These are phyloP conservation scores for Spinus olivaceus DNA, from an alignment of 2,797 vertebrate genomes.

Conservation along the genomic window DNA sequence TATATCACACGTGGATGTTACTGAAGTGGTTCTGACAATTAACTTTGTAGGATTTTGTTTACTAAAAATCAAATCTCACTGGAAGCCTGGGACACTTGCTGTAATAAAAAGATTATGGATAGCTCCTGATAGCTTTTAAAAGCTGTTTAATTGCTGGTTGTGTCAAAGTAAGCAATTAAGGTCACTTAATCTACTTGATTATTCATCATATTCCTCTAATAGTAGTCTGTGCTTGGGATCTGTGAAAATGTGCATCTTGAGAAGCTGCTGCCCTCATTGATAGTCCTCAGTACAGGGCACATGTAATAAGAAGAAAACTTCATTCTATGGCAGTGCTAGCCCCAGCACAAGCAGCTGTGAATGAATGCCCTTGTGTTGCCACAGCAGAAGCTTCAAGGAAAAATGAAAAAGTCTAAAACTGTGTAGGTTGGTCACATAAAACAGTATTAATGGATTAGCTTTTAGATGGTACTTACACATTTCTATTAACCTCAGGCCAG, in stretches of 20 bases:
- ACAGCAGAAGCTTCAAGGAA: not conserved
- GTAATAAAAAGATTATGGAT: conserved; percentile 28
- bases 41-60: not conserved
- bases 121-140: conserved; percentile 33
- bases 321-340: not conserved
- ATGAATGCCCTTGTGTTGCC: not conserved
- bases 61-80: not conserved
- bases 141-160: conserved; percentile 20
- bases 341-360: not conserved
- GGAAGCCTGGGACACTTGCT: not conserved
- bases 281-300: not conserved
- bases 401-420: not conserved
- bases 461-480: not conserved
- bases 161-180: conserved; percentile 40
- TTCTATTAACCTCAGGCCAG: not conserved
- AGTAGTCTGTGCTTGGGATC: not conserved
- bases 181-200: conserved; percentile 29
- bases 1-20: not conserved
- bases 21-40: not conserved
- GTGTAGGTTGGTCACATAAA: not conserved
- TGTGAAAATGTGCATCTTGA: not conserved
- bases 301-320: not conserved
- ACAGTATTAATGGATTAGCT: not conserved
- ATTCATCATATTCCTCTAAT: not conserved
- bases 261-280: not conserved